phyloP scores from a whole-genome alignment of 2,888 invertebrate genomes.

The Neuroscelio doddi region DNA sequence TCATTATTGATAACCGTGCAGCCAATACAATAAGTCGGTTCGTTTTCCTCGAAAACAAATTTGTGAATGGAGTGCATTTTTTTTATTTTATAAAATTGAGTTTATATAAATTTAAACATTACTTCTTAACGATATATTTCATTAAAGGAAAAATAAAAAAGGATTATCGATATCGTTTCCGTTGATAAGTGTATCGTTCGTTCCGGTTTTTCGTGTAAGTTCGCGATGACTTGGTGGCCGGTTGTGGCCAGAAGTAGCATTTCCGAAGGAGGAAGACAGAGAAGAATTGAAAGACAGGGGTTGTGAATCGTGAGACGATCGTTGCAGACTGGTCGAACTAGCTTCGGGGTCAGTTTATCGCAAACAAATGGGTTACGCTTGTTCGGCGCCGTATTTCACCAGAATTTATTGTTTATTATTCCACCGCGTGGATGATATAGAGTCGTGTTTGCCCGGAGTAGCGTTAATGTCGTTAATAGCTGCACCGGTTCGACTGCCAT shows the following conservation, averaged over 20 bases:
- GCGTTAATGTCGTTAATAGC: slow-evolving; percentile 71
- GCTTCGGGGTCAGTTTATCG: slow-evolving; percentile 70
- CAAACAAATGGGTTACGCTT: slow-evolving; percentile 71
- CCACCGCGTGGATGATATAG: slow-evolving; percentile 65
- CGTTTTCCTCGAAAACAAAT: no score
- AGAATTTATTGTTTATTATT: slow-evolving; percentile 71
- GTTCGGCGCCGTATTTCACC: slow-evolving; percentile 70
- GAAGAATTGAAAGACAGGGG: slow-evolving; percentile 16
- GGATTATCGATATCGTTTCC: slow-evolving; percentile 23
- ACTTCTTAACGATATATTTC: no score
- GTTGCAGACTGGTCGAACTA: slow-evolving; percentile 65
- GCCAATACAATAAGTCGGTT: no score
- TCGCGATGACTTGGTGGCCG: slow-evolving; percentile 35
- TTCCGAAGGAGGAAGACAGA: slow-evolving; percentile 14
- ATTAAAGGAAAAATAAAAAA: no score
- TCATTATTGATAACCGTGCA: no score
- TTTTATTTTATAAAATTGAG: no score
- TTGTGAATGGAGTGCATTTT: no score
- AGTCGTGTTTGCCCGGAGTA: slow-evolving; percentile 66
- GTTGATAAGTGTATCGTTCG: slow-evolving; percentile 44
- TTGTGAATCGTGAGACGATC: slow-evolving; percentile 45
- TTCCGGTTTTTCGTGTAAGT: slow-evolving; percentile 43
- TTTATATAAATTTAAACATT: no score
- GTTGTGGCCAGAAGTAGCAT: slow-evolving; percentile 41
- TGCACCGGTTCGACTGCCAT: slow-evolving; percentile 59